Base-by-base conservation (phyloP, 2,888 invertebrate genomes). In the Adelphocoris suturalis region DNA sequence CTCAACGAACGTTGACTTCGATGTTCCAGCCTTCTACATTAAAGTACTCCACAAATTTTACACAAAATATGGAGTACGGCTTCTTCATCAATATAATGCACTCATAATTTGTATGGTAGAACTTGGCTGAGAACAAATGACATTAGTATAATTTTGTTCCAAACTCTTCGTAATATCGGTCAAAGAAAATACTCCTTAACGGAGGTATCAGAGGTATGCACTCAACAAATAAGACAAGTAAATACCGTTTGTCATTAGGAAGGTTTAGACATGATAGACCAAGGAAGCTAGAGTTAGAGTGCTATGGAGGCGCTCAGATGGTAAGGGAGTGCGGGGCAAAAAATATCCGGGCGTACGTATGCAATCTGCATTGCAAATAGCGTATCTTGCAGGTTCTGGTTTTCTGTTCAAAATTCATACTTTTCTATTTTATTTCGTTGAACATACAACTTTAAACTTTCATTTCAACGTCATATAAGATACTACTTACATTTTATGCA, bases 201-300 rank as follows among this genome's bases (percentile, higher is more conserved):
- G 48, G 48, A 88, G 78, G 80, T 55, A 76, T 48, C 48, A 48
- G 46, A 75, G 86, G 75, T 86, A 88, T 78, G 78, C 76, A 88
- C 88, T 78, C 78, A 78, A 88, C 88, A 88, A 88, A 88, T 88
- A 80, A 88, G 78, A 88, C 88, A 88, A 55, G 68, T 75, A 86
- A 78, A 88, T 78, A 88, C 88, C 78, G 88, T 88, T 80, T 19
- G 61, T n/a, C 61, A 61, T 19, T 68, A 23, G 23, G 27, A 68
- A 23, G 68, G 68, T 68, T 68, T 68, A 11, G 27, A n/a, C 5
- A n/a, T 57, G 14, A 57, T 57, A n/a, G 57, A 57, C 11, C 57
- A n/a, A 57, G 84, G 47, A 37, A 4, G 37, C 7, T 4, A 37
- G 37, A 37, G 7, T 37, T 4, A 37, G 37, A 37, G 7, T 7